These are phyloP conservation scores for Aspiorhynchus laticeps DNA, from an alignment of 2,113 vertebrate genomes.

Conservation along the genomic window DNA sequence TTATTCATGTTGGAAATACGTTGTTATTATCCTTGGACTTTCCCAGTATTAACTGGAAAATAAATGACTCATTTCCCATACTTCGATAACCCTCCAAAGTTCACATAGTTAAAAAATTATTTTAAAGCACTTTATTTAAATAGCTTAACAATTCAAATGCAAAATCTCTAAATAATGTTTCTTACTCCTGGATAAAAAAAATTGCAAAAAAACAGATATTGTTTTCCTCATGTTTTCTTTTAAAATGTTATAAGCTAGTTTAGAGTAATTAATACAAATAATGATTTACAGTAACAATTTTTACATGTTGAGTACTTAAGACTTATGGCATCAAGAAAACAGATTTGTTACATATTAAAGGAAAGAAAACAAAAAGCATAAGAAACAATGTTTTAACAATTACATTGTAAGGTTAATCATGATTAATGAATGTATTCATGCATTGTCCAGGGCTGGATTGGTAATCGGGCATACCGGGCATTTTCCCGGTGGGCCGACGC, in stretches of 20 bases:
- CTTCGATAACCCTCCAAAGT: not conserved
- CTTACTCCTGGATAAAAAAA: not conserved
- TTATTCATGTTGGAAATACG: not conserved
- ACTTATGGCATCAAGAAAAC: not conserved
- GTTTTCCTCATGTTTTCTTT: not conserved
- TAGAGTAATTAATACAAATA: not conserved
- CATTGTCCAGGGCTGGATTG: no score
- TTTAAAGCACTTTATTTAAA: not conserved
- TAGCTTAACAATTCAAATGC: not conserved
- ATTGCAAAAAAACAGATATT: not conserved
- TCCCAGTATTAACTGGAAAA: not conserved
- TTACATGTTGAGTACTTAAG: not conserved
- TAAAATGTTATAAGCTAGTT: not conserved
- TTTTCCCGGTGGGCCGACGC: no score
- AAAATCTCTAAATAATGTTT: not conserved
- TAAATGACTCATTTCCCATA: not conserved
- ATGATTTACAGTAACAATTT: not conserved
- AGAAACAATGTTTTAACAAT: not conserved
- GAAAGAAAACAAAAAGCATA: not conserved
- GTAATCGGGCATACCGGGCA: no score
- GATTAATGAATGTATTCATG: not conserved
- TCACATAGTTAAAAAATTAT: not conserved
- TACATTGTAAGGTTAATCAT: not conserved
- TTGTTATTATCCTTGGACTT: not conserved
- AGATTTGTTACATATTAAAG: not conserved